These are phyloP conservation scores for Phaenicophaeus curvirostris DNA, from an alignment of 2,797 vertebrate genomes.

Conservation along the genomic window DNA sequence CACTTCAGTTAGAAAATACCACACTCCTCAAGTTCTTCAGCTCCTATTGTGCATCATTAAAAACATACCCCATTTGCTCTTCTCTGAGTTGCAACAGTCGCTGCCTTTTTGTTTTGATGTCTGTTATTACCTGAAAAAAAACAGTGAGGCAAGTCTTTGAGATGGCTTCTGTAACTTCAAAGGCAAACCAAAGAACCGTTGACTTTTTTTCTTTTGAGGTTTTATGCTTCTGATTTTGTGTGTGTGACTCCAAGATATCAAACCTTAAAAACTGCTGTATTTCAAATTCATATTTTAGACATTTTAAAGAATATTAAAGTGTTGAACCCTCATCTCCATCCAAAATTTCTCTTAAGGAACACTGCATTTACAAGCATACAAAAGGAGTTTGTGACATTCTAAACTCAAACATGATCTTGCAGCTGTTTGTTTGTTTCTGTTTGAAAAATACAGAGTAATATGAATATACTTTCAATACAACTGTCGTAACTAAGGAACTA, in stretches of 20 bases:
- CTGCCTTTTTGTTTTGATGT: slow-evolving; percentile 74
- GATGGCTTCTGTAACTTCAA: not conserved
- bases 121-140: slow-evolving; percentile 61
- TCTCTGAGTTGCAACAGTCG: slow-evolving; percentile 77
- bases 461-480: fast-evolving
- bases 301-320: not conserved
- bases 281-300: not conserved
- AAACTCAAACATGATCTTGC: not conserved
- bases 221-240: not conserved
- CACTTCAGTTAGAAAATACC: not conserved
- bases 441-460: not conserved
- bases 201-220: not conserved
- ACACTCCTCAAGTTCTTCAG: not conserved
- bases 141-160: not conserved
- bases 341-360: not conserved
- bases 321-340: not conserved
- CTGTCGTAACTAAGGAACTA: not conserved
- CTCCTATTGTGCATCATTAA: not conserved
- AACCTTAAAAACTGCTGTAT: not conserved
- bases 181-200: not conserved
- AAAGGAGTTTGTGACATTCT: not conserved
- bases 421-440: not conserved
- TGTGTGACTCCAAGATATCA: not conserved
- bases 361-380: not conserved
- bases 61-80: slow-evolving; percentile 78